Evolutionary conservation across 2,888 invertebrate genomes (phyloP).

Genomic region (Drosophila kokeensis): DNA sequence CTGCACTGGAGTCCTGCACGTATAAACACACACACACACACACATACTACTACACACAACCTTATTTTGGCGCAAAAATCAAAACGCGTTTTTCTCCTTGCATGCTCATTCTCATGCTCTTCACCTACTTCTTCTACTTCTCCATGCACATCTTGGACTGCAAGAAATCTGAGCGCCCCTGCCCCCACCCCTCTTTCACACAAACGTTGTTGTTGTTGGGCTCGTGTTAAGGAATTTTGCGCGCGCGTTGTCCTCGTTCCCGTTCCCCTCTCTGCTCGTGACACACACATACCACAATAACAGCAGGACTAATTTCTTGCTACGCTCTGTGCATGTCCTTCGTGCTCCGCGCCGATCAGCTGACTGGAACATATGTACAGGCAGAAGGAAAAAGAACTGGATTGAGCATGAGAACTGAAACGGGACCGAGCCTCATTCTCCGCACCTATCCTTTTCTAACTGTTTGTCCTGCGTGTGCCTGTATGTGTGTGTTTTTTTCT

Average conservation of each 20-base stretch:
- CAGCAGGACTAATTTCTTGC: constrained; percentile 76
- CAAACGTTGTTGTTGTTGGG: constrained; percentile 29
- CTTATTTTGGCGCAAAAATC: constrained; percentile 77
- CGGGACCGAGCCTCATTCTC: constrained; percentile 64
- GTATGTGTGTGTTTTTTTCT: constrained; percentile 20
- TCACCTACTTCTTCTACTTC: constrained; percentile 74
- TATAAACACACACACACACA: constrained; percentile 37
- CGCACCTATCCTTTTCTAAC: constrained; percentile 73
- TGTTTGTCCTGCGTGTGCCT: constrained; percentile 43
- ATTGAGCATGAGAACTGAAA: constrained; percentile 46
- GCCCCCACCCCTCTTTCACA: constrained; percentile 30
- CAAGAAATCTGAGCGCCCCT: constrained; percentile 71
- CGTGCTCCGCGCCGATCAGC: constrained; percentile 63
- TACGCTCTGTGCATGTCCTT: constrained; percentile 73
- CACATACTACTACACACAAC: constrained; percentile 42
- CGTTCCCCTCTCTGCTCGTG: constrained; percentile 58
- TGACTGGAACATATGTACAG: constrained; percentile 69
- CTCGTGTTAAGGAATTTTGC: constrained; percentile 80
- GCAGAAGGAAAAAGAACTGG: constrained; percentile 45
- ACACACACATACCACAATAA: constrained; percentile 69
- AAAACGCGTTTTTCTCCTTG: constrained; percentile 63
- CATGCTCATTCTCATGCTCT: constrained; percentile 66
- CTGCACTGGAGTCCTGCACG: constrained; percentile 64
- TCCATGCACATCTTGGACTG: constrained; percentile 51
- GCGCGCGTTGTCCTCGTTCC: constrained; percentile 73